Conservation (phyloP, 2,888 invertebrate species). For the Poecilobothrus nobilitatus region DNA sequence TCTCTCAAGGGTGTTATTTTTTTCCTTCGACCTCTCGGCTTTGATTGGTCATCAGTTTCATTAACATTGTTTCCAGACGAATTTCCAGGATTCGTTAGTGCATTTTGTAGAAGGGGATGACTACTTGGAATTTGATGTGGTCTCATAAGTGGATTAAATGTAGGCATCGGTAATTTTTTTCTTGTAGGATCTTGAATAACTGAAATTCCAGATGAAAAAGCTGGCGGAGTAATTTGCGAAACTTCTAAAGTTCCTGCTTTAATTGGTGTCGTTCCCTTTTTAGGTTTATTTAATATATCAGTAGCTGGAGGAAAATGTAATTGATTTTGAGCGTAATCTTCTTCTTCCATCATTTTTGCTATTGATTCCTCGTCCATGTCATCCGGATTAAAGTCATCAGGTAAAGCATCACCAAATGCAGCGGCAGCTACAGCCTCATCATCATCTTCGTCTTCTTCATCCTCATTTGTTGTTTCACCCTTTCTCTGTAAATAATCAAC, state of each 20-base stretch:
- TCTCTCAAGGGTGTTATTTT: constrained; percentile 43
- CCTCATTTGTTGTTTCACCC: constrained; percentile 34
- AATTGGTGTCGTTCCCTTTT: constrained; percentile 17
- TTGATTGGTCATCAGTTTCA: constrained; percentile 22
- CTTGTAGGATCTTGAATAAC: constrained; percentile 42
- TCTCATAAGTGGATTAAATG: constrained; percentile 39
- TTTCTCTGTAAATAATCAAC: constrained; percentile 42
- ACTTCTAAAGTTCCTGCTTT: constrained; percentile 18
- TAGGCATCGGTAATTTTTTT: constrained; percentile 41
- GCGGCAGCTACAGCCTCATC: constrained; percentile 28
- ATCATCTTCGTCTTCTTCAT: constrained; percentile 38
- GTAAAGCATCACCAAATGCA: constrained; percentile 35
- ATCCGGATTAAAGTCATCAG: constrained; percentile 45
- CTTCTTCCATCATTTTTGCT: constrained; percentile 55
- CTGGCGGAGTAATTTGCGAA: constrained; percentile 22
- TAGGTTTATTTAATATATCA: constrained; percentile 31
- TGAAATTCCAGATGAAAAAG: constrained; percentile 36
- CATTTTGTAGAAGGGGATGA: constrained; percentile 34
- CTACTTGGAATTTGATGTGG: constrained; percentile 30
- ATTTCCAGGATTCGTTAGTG: constrained; percentile 38
- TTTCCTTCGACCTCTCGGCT: constrained; percentile 42
- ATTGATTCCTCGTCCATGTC: constrained; percentile 46
- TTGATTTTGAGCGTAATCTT: constrained; percentile 52
- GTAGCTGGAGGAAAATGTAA: constrained; percentile 46
- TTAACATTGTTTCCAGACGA: constrained; percentile 29